Evolutionary conservation across 2,797 vertebrate genomes (phyloP).

Genomic region (Eptatretus atami): DNA sequence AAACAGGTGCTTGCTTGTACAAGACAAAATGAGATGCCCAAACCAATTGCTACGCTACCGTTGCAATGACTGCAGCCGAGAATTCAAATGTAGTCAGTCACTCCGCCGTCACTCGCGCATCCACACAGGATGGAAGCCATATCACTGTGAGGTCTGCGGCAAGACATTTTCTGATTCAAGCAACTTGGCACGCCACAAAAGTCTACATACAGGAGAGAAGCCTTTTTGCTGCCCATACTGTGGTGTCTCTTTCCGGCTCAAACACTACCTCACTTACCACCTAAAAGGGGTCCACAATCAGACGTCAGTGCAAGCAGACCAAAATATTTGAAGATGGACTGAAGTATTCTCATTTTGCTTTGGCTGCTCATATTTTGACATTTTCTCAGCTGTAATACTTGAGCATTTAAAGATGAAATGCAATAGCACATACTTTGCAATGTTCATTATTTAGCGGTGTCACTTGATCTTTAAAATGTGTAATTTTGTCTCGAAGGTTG

Average conservation of each 20-base stretch:
- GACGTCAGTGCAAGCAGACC: no score
- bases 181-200: slow-evolving; percentile 1
- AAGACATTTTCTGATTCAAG: slow-evolving; percentile 1
- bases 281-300: neutral
- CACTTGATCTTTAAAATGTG: no score
- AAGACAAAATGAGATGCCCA: no score
- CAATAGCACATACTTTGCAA: no score
- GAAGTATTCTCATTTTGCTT: no score
- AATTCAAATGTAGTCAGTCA: slow-evolving; percentile 4
- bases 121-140: neutral
- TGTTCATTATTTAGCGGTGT: no score
- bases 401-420: no score
- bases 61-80: slow-evolving; percentile 1
- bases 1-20: no score
- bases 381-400: no score
- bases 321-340: no score
- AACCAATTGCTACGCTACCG: neutral
- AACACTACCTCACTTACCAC: slow-evolving; percentile 4
- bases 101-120: neutral
- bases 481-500: no score
- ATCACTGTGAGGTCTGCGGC: slow-evolving; percentile 1
- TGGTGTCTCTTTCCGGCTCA: slow-evolving; percentile 1
- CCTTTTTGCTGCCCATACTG: neutral
- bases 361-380: no score
- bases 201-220: slow-evolving; percentile 1